Base-by-base conservation (phyloP, 2,113 vertebrate genomes). In the Prunella fulvescens region DNA sequence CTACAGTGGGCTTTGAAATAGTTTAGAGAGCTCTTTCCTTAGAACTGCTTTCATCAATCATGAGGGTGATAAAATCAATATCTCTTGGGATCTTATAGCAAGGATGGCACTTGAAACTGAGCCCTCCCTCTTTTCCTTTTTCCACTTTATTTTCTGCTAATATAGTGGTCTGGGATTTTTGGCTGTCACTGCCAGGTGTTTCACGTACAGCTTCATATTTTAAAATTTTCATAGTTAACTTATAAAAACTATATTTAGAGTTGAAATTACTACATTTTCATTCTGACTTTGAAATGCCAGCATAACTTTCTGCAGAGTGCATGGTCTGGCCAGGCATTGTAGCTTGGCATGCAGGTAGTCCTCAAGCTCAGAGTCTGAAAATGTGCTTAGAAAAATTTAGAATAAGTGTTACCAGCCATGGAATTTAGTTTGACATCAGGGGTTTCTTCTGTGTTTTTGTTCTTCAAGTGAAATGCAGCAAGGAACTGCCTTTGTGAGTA, bases 11-110 rank as follows among this genome's bases (percentile, higher is more conserved):
- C 92, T 97, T 96, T 93, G 91, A 96, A 94, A 93, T 66, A 96
- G 92, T 95, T 93, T 88, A 93, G 89, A 94, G 90, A 78, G 89
- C 79, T 90, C 64, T 87, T 96, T 92, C 91, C 74, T 93, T 86
- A 71, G 88, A 96, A 91, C 82, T 1, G 3, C 93, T 97, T 94
- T 93, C 80, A 95, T 96, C 93, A 94, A 5, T 95, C 86, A 44
- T 24, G 73, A 90, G 72, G 37, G 86, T 82, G 90, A 88, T 96
- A 96, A 95, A 96, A 95, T 96, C 79, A 86, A 42, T 95, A 72
- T 57, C 82, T 92, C 84, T 69, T 94, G 81, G 60, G 64, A 74
- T 94, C 93, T 86, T 76, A 19, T 69, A 42, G 57, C 73, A 81
- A 81, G 76, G 65, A 64, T 93, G 65, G 57, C 80, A 84, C 90